These are phyloP conservation scores for Xylocampa areola DNA, from an alignment of 2,888 invertebrate species.

Conservation along the genomic window DNA sequence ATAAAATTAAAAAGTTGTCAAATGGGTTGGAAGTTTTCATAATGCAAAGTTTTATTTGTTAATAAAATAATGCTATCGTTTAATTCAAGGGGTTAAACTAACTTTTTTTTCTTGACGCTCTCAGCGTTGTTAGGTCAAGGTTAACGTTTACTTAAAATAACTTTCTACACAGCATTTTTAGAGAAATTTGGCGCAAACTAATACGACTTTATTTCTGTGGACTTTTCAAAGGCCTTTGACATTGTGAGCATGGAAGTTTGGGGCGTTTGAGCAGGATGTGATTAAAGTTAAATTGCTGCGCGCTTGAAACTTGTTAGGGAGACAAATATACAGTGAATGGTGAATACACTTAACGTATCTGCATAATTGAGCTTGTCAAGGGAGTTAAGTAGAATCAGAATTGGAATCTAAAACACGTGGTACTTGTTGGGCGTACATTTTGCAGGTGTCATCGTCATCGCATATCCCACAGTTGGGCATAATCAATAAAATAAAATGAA, in stretches of 20 bases:
- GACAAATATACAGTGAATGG: conserved; percentile 30
- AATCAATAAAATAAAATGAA: too few relatives aligned
- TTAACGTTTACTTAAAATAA: neutral
- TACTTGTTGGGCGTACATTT: conserved; percentile 8
- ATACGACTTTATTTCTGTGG: neutral
- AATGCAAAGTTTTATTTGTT: neutral
- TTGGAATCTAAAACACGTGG: too few relatives aligned
- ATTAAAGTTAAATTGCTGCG: conserved; percentile 29
- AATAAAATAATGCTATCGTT: neutral
- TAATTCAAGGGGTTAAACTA: neutral
- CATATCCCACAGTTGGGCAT: too few relatives aligned
- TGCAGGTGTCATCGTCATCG: too few relatives aligned
- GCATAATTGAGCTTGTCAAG: conserved; percentile 16
- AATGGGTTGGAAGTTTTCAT: neutral
- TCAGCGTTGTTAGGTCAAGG: neutral
- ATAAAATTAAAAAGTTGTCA: neutral
- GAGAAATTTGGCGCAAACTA: conserved; percentile 1
- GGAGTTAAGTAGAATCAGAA: conserved; percentile 16
- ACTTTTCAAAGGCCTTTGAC: conserved; percentile 37
- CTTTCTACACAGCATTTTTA: neutral
- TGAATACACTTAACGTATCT: conserved; percentile 23
- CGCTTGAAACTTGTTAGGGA: conserved; percentile 30
- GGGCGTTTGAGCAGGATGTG: conserved; percentile 13
- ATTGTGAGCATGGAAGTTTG: conserved; percentile 11
- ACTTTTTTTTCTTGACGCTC: neutral